A percentile compares a stretch with the other conserved stretches of the same genome.
These are phyloP conservation scores for Schizaphis graminum DNA, from an alignment of 2,888 invertebrate genomes.

Conservation along the genomic window DNA sequence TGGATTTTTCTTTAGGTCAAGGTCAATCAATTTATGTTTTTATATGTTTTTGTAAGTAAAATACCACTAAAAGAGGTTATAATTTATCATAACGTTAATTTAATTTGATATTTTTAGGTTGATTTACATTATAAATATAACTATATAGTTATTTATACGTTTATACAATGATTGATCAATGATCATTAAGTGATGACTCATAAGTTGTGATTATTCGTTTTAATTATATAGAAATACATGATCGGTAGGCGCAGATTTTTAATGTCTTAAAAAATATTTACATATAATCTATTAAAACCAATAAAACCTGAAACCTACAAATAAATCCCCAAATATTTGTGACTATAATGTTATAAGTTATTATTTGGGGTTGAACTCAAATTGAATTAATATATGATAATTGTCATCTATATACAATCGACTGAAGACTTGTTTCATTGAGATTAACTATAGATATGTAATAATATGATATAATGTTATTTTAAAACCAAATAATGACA, in stretches of 20 bases:
- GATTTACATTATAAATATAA: background rate
- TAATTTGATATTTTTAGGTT: background rate
- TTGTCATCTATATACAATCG: background rate
- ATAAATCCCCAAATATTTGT: too few species aligned
- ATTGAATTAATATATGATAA: background rate
- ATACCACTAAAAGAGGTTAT: background rate
- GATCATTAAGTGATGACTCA: too few species aligned
- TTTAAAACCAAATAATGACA: background rate
- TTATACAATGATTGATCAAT: too few species aligned
- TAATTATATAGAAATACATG: too few species aligned
- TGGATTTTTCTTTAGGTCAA: slow-evolving; percentile 15
- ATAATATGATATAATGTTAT: too few species aligned
- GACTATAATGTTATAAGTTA: background rate
- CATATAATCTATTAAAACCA: too few species aligned
- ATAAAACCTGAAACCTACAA: too few species aligned
- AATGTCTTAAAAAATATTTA: too few species aligned
- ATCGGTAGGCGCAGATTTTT: too few species aligned
- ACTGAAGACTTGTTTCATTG: background rate
- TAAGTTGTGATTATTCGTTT: too few species aligned
- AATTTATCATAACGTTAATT: too few species aligned
- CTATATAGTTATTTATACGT: background rate
- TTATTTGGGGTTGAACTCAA: background rate
- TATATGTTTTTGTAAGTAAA: background rate
- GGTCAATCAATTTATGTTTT: background rate
- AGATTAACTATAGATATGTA: background rate